A percentile compares a stretch with the other conserved stretches of the same genome.
Evolutionary conservation across 37 sponge, comb jelly and placozoan species (phyloP).

Genomic region (Spongilla lacustris): DNA sequence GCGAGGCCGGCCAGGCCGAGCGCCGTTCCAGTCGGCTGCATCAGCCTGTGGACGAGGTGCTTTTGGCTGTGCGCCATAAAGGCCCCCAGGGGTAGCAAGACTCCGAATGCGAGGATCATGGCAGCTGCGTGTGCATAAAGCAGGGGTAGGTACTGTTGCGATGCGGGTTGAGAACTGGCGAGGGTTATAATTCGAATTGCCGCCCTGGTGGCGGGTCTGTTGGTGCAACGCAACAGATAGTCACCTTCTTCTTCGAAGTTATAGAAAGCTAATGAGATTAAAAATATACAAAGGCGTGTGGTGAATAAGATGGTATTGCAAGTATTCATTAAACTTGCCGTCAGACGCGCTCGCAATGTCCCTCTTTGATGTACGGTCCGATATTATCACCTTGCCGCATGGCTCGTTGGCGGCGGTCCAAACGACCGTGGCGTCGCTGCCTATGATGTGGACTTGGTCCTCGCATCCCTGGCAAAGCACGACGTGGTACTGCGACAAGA

Average conservation of each 20-base stretch:
- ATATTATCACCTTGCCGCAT: not conserved
- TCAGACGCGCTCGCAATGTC: not conserved
- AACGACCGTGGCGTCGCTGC: not conserved
- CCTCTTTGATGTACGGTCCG: not conserved
- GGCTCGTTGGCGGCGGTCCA: not conserved
- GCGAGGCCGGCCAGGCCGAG: constrained; percentile 36
- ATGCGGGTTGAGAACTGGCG: not conserved
- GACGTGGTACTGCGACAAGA: constrained; percentile 28
- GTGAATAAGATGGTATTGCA: too few species aligned
- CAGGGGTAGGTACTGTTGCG: constrained; percentile 4
- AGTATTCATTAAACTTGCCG: too few species aligned
- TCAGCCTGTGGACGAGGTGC: constrained; percentile 26
- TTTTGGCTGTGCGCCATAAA: constrained; percentile 25
- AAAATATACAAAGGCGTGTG: too few species aligned
- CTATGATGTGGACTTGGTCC: not conserved
- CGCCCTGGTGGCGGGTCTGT: not conserved
- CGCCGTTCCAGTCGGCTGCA: constrained; percentile 15
- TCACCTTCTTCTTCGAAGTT: constrained; percentile 26
- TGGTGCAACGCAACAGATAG: constrained; percentile 17
- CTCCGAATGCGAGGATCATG: constrained; percentile 48
- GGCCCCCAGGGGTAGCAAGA: constrained; percentile 53
- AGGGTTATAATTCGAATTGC: constrained; percentile 4
- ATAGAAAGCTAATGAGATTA: constrained; percentile 1
- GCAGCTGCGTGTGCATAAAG: constrained; percentile 55
- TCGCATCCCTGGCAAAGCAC: constrained; percentile 32